A percentile compares a stretch with the other conserved stretches of the same genome.
Conservation (phyloP, 2,113 vertebrate species). For the Eulacestoma nigropectus region DNA sequence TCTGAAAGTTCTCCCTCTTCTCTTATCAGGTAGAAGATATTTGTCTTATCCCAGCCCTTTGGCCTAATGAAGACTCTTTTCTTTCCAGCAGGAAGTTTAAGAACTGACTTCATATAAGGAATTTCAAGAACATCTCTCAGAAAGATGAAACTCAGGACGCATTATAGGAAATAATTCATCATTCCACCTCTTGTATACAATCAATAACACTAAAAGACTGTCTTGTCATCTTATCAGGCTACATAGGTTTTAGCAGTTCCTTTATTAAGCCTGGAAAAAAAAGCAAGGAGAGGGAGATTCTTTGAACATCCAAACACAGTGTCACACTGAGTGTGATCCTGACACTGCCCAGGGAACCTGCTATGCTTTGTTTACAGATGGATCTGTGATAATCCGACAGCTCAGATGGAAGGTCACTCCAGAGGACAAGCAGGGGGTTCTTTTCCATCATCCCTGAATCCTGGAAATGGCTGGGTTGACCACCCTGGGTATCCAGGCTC, state of each 20-base stretch:
- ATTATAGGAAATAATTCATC: conserved; percentile 64
- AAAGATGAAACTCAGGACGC: conserved; percentile 30
- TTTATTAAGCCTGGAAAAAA: conserved; percentile 73
- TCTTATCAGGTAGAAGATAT: conserved; percentile 11
- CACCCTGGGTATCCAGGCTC: conserved; percentile 13
- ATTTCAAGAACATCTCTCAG: conserved; percentile 26
- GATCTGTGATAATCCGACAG: conserved; percentile 57
- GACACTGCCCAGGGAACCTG: conserved; percentile 67
- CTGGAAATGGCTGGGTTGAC: conserved; percentile 21
- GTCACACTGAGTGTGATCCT: conserved; percentile 75
- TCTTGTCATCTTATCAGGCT: conserved; percentile 73
- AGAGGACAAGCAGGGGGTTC: conserved; percentile 58
- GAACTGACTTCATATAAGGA: conserved; percentile 5
- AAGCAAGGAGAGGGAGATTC: conserved; percentile 55
- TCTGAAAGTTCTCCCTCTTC: background rate
- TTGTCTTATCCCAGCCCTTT: background rate
- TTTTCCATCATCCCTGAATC: conserved; percentile 60
- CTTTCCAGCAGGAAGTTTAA: conserved; percentile 42
- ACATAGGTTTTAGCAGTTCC: conserved; percentile 72
- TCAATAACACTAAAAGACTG: conserved; percentile 75
- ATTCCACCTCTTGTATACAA: conserved; percentile 71
- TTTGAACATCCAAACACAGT: conserved; percentile 75
- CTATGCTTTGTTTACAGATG: conserved; percentile 75
- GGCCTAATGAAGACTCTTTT: background rate
- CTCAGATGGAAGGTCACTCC: conserved; percentile 57